phyloP scores from a whole-genome alignment of 2,113 vertebrate species.

The Lamprotornis superbus region DNA sequence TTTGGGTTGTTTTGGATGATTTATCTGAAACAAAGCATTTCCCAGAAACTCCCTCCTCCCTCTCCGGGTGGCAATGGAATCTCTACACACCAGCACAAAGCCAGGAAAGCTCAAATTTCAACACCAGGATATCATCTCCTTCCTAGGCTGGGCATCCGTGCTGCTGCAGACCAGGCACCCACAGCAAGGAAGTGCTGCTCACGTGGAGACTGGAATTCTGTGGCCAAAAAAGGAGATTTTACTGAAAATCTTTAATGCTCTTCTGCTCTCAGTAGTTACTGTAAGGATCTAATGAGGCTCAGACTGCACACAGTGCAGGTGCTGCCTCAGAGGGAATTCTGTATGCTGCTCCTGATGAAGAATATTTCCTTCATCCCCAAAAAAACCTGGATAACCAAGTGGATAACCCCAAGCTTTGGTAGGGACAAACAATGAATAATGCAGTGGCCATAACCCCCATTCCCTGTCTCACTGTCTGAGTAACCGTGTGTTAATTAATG shows the following conservation, averaged over 20 bases:
- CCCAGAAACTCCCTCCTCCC: not conserved
- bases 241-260: not conserved
- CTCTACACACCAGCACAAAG: accelerated
- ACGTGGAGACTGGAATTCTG: accelerated
- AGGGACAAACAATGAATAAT: not conserved
- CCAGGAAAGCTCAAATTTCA: not conserved
- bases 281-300: not conserved
- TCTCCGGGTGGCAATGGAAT: accelerated
- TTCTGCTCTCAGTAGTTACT: not conserved
- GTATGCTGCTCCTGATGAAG: not conserved
- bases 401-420: not conserved
- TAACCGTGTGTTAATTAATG: not conserved
- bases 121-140: not conserved
- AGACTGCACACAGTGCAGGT: accelerated
- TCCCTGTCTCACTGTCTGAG: not conserved
- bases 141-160: not conserved
- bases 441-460: not conserved
- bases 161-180: not conserved
- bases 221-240: not conserved
- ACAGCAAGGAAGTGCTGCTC: accelerated
- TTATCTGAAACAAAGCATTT: not conserved
- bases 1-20: not conserved
- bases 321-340: not conserved
- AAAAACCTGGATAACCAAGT: not conserved
- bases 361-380: too few species aligned